Percentiles rank a stretch among this genome's conserved stretches.
phyloP scores from a whole-genome alignment of 2,113 vertebrate species.

The Scomber japonicus region DNA sequence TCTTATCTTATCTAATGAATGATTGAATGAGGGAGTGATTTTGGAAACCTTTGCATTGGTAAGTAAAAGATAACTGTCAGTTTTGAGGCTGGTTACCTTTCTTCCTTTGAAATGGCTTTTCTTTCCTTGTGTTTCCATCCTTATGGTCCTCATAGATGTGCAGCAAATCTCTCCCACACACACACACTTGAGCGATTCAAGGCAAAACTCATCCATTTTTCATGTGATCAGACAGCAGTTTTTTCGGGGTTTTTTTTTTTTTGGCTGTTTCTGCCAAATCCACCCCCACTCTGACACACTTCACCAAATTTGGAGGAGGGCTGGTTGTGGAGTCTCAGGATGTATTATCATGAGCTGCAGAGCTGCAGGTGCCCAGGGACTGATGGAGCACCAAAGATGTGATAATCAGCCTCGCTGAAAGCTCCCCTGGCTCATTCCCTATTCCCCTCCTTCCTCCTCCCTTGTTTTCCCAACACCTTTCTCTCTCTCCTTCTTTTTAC shows the following conservation, averaged over 20 bases:
- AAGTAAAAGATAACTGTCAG: no score
- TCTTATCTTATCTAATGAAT: no score
- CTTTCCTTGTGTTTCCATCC: not conserved
- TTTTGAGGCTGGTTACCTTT: no score
- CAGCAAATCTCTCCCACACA: not conserved
- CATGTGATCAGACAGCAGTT: not conserved
- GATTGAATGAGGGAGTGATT: no score
- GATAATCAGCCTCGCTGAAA: conserved; percentile 23
- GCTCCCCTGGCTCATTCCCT: conserved; percentile 19
- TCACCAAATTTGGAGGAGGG: not conserved
- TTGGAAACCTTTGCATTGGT: no score
- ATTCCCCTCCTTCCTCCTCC: not conserved
- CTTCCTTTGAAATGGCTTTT: no score
- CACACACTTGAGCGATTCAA: not conserved
- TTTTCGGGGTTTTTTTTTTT: no score
- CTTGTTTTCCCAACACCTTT: not conserved
- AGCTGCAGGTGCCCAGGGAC: conserved; percentile 10
- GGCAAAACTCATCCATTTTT: not conserved
- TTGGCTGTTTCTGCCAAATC: not conserved
- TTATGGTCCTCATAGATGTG: not conserved
- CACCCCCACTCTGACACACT: not conserved
- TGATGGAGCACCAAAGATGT: conserved; percentile 6
- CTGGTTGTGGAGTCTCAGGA: not conserved
- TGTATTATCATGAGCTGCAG: conserved; percentile 14
- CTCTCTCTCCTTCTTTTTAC: not conserved